Evolutionary conservation across 2,113 vertebrate genomes (phyloP).

Genomic region (Hypocryptadius cinnamomeus): DNA sequence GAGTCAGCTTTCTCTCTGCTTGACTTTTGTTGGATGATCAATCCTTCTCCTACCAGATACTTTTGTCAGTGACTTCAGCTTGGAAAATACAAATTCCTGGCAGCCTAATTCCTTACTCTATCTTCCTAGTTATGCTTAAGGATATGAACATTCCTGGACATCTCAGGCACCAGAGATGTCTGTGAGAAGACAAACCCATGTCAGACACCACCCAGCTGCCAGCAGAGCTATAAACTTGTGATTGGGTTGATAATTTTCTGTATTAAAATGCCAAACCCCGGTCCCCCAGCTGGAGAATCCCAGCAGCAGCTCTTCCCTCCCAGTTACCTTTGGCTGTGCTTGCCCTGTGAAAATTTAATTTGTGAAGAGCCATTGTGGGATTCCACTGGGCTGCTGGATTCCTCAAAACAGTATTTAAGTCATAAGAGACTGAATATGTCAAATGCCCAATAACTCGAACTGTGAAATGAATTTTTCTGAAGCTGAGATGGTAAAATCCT

Average conservation of each 20-base stretch:
- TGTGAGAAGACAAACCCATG: not conserved
- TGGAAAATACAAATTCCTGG: not conserved
- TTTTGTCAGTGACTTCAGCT: not conserved
- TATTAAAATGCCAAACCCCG: not conserved
- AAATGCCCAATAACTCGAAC: not conserved
- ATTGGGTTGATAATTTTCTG: not conserved
- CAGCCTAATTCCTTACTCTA: not conserved
- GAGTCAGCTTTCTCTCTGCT: not conserved
- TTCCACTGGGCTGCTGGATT: not conserved
- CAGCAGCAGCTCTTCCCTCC: not conserved
- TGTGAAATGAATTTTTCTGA: not conserved
- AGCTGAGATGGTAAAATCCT: not conserved
- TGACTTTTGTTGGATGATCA: not conserved
- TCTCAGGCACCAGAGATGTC: not conserved
- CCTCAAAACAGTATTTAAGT: not conserved
- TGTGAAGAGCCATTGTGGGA: not conserved
- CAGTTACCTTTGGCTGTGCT: not conserved
- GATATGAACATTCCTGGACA: not conserved
- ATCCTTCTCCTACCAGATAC: not conserved
- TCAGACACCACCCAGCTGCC: not conserved
- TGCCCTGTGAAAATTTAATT: not conserved
- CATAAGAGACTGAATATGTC: not conserved
- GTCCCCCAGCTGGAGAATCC: not conserved
- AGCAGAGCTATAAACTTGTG: not conserved
- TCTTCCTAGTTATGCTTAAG: not conserved